These are phyloP conservation scores for Muraenolepis orangiensis DNA, from an alignment of 2,797 vertebrate genomes.

Conservation along the genomic window DNA sequence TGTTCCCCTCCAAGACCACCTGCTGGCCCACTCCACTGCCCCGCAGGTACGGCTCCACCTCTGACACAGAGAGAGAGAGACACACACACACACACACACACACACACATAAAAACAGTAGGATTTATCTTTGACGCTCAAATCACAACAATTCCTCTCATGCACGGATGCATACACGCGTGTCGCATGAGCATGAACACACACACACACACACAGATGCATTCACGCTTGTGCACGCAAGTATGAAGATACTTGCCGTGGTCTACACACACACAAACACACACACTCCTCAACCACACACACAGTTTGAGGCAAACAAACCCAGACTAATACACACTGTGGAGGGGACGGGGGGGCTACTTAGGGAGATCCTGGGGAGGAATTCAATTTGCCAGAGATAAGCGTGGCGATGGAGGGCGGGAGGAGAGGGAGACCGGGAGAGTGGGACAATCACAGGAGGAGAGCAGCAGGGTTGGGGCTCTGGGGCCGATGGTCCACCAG, in stretches of 20 bases:
- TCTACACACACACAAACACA: constrained; percentile 19
- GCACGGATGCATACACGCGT: not conserved
- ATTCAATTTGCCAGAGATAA: constrained; percentile 59
- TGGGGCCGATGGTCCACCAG: constrained; percentile 31
- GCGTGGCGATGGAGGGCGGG: not conserved
- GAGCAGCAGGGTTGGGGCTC: constrained; percentile 38
- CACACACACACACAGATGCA: constrained; percentile 18
- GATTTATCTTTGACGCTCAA: constrained; percentile 34
- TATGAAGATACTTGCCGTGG: not conserved
- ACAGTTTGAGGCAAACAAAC: not conserved
- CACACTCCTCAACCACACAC: constrained; percentile 5
- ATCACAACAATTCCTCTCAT: constrained; percentile 16
- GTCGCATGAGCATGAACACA: not conserved
- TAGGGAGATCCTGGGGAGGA: constrained; percentile 53
- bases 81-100: too few species aligned
- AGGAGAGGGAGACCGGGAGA: not conserved
- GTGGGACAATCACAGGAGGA: not conserved
- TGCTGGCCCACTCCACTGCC: constrained; percentile 82
- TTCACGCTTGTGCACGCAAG: constrained; percentile 15
- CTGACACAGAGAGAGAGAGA: constrained; percentile 19
- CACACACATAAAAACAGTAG: too few species aligned
- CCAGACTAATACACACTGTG: not conserved
- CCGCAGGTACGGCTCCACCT: constrained; percentile 89
- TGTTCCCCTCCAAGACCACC: constrained; percentile 92
- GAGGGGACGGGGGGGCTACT: constrained; percentile 23